Base-by-base conservation (phyloP, 2,888 invertebrate genomes). In the Tiliacea aurago region DNA sequence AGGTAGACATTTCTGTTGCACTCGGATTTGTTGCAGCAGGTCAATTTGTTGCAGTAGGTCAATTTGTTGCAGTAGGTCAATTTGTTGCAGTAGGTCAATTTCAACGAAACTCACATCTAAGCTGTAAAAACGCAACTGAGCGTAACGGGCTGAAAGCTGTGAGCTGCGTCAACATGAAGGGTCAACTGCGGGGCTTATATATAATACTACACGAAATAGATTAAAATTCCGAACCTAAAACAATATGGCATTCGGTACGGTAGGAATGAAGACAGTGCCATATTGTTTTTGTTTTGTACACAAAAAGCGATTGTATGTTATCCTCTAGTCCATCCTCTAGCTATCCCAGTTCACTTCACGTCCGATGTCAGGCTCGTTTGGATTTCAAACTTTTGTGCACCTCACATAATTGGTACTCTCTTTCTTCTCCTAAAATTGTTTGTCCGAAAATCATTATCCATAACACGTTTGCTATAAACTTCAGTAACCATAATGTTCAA, bases 191-290 rank as follows among this genome's bases (percentile, higher is more conserved):
- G 11, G 20, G 13, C 45, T 15, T n/a, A n/a, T n/a, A n/a, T n/a
- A 23, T 15, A 47, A 5, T 33, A 18, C 33, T 18, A 20, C 7
- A n/a, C 11, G 13, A 20, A 58, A 70, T 28, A 51, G 13, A 78
- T 51, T 56, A 70, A 70, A 78, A 56, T 5, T 18, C 18, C 15
- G 6, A 49, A n/a, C 28, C 28, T 37, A 58, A 79, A 62, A 33
- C 33, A 55, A 20, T 37, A 33, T 18, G 13, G 13, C 56, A 6
- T 4, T 67, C 18, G 1, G 28, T 28, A 28, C 28, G 28, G 28
- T 28, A 28, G 28, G 28, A 28, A 28, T 28, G 28, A 28, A 28
- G 3, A 28, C 2, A 28, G 28, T 28, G 28, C 28, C 28, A 28
- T 28, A 28, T 28, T 28, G 28, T 1, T 28, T 28, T 28, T 28